Base-by-base conservation (phyloP, 1,140 invertebrate genomes). In the Chironomus tepperi region DNA sequence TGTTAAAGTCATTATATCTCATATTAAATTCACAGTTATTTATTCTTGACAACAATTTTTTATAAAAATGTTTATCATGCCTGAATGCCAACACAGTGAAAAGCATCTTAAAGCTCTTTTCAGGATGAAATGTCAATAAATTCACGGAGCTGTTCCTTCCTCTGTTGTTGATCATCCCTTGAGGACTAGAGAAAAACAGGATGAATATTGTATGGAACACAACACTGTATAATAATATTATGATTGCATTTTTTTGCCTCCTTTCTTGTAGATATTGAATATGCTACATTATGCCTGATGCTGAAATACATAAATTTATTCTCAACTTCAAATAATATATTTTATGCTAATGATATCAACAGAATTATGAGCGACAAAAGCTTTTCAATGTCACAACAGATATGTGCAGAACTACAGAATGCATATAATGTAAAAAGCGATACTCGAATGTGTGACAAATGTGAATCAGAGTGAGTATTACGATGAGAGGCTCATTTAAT, bases 341-440 rank as follows among this genome's bases (percentile, higher is more conserved):
- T 70, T 70, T 70, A 70, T 70, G 65, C 65, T 70, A 70, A 70
- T 70, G 65, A 16, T 16, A 70, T 70, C 18, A 21, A 19, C 9
- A 18, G 65, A 70, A 57, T n/a, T 57, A 57, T n/a, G 10, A 57
- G 47, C 47, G n/a, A n/a, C n/a, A 57, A 34, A 34, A 34, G 24
- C 24, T 34, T 34, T 34, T 34, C 24, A 34, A 34, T 34, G 24
- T 34, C 24, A 34, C 5, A 34, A 34, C 24, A 34, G 24, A 34
- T 34, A 34, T 5, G 24, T 34, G 5, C 5, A 34, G 24, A 34
- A 34, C 24, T 34, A 34, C 24, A 34, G 24, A 34, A 34, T 34
- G 24, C 24, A 34, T 34, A 34, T 34, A 34, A 34, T 34, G 24
- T 34, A 34, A 34, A 34, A 8, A 47, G 15, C 43, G 47, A 12